Base-by-base conservation (phyloP, 2,888 invertebrate species). In the Merodon equestris region DNA sequence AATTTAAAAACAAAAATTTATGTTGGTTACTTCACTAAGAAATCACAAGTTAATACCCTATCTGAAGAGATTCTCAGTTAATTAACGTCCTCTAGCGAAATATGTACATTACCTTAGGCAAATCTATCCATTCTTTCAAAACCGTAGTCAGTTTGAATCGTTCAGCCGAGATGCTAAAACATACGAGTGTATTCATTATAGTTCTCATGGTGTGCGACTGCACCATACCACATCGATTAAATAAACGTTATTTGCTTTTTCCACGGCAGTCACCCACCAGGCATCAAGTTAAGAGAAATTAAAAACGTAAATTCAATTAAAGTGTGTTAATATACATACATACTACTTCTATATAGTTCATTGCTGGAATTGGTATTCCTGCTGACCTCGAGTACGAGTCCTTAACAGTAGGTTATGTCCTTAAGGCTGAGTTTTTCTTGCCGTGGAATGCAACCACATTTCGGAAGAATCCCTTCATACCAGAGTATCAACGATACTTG, bases 311-410 rank as follows among this genome's bases (percentile, higher is more conserved):
- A 42, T 42, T 15, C 1, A 15, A 17, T 34, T 10, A 5, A 42
- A 42, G 15, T 0, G 14, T 10, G n/a, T 13, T 9, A 17, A 10
- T 0, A n/a, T 12, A 54, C 9, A 9, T 12, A 3, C 12, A n/a
- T 10, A 9, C 0, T 18, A 38, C 9, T 38, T 57, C 40, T 0
- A 40, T 17, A 38, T 36, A 87, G 87, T 86, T 87, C 15, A 86
- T 86, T 82, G 85, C 83, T 13, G 87, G 87, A 53, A 85, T 87
- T 47, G 87, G 87, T 15, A 86, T 87, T 63, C 87, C 87, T 0
- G 86, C 85, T 3, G 87, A 87, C 83, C 82, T 87, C 5, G 68
- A 82, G 2, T 86, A 84, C 70, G 87, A 87, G 76, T 87, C 87
- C 0, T 73, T 87, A 0, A 85, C 85, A 1, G 74, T 85, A 47